A percentile compares a stretch with the other conserved stretches of the same genome.
Evolutionary conservation across 2,113 vertebrate genomes (phyloP).

Genomic region (Pedetes capensis): DNA sequence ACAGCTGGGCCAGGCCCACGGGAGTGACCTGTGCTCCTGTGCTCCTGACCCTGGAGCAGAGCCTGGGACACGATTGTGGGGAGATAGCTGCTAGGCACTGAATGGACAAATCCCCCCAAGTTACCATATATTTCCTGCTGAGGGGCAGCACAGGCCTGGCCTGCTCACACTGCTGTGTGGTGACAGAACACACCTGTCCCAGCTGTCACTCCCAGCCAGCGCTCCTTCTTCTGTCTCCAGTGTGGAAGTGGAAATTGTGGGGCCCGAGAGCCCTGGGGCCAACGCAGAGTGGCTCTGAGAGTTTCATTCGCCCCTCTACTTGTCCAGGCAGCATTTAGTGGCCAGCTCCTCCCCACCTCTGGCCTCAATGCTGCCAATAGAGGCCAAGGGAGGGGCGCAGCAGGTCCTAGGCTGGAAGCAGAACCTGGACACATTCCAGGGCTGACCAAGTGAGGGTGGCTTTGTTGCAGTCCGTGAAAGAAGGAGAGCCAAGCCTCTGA

Average conservation of each 20-base stretch:
- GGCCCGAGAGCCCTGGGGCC: too few relatives aligned
- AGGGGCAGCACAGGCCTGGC: fast-evolving
- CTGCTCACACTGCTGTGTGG: neutral
- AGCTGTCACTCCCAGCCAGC: fast-evolving
- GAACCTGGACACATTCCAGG: neutral
- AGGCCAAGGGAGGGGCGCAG: neutral
- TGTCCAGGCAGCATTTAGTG: neutral
- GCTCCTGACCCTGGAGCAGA: neutral
- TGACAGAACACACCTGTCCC: fast-evolving
- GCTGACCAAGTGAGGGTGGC: neutral
- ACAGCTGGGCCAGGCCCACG: fast-evolving
- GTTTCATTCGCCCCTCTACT: too few relatives aligned
- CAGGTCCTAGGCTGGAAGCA: too few relatives aligned
- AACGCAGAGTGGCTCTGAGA: too few relatives aligned
- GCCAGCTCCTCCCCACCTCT: too few relatives aligned
- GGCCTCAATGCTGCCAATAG: fast-evolving
- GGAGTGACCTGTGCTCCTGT: fast-evolving
- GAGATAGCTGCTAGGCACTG: too few relatives aligned
- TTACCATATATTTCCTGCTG: neutral
- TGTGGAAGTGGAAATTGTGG: neutral
- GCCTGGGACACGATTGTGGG: too few relatives aligned
- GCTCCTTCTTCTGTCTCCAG: neutral
- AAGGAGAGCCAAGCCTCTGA: neutral
- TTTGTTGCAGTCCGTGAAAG: neutral
- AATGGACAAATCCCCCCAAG: neutral